phyloP scores from a whole-genome alignment of 2,888 invertebrate species.

The Sialis lutaria region DNA sequence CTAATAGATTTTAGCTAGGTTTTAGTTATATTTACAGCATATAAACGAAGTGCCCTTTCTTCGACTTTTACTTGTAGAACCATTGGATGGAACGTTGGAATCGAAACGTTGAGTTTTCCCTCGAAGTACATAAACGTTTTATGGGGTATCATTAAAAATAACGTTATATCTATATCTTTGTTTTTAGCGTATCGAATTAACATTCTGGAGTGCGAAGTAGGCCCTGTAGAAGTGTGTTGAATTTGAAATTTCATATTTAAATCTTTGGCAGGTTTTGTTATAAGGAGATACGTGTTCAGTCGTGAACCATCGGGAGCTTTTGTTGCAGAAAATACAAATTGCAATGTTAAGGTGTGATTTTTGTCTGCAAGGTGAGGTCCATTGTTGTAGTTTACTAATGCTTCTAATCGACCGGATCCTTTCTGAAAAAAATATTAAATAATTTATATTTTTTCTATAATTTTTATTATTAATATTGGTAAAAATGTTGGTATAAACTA shows the following conservation, averaged over 20 bases:
- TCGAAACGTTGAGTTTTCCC: conserved; percentile 50
- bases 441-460: conserved; percentile 1
- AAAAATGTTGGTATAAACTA: no score
- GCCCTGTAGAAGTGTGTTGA: conserved; percentile 30
- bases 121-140: conserved; percentile 48
- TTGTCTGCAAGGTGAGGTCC: conserved; percentile 39
- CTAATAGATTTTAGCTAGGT: no score
- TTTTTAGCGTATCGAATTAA: conserved; percentile 37
- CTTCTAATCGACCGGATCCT: conserved; percentile 52
- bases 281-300: conserved; percentile 40
- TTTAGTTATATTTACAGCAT: conserved; percentile 38
- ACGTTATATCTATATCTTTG: conserved; percentile 36
- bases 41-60: conserved; percentile 49
- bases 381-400: conserved; percentile 50
- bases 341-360: conserved; percentile 39
- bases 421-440: conserved; percentile 29
- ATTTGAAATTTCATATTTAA: conserved; percentile 43
- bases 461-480: not conserved
- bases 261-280: conserved; percentile 46
- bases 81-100: conserved; percentile 58
- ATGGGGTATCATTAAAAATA: conserved; percentile 44
- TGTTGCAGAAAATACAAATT: conserved; percentile 40
- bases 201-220: conserved; percentile 32
- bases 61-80: conserved; percentile 42
- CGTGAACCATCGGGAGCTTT: conserved; percentile 41